These are phyloP conservation scores for Leptopilina syphax DNA, from an alignment of 2,888 invertebrate species.

Conservation along the genomic window DNA sequence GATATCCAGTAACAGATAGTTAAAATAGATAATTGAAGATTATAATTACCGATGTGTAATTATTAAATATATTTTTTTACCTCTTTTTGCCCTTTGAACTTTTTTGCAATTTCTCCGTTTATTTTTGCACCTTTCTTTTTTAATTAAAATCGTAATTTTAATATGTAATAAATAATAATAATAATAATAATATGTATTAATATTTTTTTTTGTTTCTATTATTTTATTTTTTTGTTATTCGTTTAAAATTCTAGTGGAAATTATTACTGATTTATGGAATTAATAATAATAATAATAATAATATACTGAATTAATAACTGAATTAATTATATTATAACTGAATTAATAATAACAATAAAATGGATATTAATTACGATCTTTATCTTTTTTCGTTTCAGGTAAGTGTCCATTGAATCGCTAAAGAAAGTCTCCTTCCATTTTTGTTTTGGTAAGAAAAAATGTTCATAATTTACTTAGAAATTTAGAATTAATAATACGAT, in stretches of 20 bases:
- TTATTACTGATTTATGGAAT: too few species aligned
- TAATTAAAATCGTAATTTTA: neutral
- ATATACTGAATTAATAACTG: too few species aligned
- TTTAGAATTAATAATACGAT: too few species aligned
- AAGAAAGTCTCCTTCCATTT: neutral
- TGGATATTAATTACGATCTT: neutral
- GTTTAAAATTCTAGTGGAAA: too few species aligned
- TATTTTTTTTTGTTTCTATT: too few species aligned
- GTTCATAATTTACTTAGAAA: too few species aligned
- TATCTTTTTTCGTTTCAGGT: constrained; percentile 7
- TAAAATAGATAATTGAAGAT: neutral
- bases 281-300: too few species aligned
- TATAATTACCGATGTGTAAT: neutral
- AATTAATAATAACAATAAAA: too few species aligned
- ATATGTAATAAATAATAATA: neutral
- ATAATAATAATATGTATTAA: too few species aligned
- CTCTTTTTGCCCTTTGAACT: neutral
- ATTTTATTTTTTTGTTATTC: neutral
- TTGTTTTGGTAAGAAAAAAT: constrained; percentile 1
- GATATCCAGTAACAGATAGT: constrained; percentile 3
- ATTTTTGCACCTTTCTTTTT: neutral
- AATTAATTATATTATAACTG: too few species aligned
- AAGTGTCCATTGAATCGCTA: neutral
- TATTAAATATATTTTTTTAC: too few species aligned
- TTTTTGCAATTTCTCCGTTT: neutral